These are phyloP conservation scores for Brachypterus glaber DNA, from an alignment of 2,888 invertebrate genomes.

Conservation along the genomic window DNA sequence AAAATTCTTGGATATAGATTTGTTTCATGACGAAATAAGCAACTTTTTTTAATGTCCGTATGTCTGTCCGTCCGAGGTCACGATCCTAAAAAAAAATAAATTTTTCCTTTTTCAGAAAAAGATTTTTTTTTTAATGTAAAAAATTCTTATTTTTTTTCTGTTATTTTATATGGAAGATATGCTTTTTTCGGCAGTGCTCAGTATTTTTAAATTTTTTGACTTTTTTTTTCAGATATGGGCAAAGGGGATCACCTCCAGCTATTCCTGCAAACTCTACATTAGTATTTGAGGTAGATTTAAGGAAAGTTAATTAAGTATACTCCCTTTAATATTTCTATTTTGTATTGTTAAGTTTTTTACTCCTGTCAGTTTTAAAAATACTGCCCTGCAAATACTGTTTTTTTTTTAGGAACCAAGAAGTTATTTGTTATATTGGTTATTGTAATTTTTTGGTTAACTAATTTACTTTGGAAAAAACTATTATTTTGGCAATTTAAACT, in stretches of 20 bases:
- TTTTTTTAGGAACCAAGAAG: no score
- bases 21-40: no score
- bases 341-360: no score
- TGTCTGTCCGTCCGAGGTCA: no score
- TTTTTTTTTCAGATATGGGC: constrained; percentile 52
- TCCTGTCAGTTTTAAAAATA: no score
- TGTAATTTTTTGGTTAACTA: no score
- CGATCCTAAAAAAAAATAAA: constrained; percentile 2
- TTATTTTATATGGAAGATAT: background rate
- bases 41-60: background rate
- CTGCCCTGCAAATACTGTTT: no score
- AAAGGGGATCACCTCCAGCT: constrained; percentile 69
- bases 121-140: constrained; percentile 2
- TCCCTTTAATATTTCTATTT: no score
- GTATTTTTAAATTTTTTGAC: background rate
- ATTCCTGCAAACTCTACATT: constrained; percentile 84
- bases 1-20: background rate
- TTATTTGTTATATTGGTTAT: no score
- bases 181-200: background rate
- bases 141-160: no score
- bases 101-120: background rate
- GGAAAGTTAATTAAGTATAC: constrained; percentile 55
- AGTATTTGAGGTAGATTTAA: constrained; percentile 84
- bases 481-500: no score
- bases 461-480: no score